Evolutionary conservation across 1,140 invertebrate genomes (phyloP).

Genomic region (Scaptodrosophila lebanonensis): DNA sequence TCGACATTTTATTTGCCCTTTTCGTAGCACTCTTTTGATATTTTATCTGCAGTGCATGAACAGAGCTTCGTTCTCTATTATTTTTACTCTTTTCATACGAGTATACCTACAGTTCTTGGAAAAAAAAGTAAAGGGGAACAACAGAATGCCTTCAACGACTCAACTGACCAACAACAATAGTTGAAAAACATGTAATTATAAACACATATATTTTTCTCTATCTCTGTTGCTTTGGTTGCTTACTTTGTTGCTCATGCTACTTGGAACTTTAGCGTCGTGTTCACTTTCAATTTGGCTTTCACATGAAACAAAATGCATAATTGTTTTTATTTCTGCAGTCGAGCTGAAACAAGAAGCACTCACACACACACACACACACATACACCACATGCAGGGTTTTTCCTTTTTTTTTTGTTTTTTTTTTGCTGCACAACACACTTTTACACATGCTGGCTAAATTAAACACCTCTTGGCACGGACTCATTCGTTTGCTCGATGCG

Average conservation of each 20-base stretch:
- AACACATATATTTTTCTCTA: slow-evolving; percentile 45
- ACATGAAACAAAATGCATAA: slow-evolving; percentile 44
- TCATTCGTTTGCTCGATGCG: slow-evolving; percentile 7
- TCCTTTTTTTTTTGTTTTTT: too few species aligned
- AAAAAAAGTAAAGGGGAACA: too few species aligned
- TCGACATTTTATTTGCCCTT: too few species aligned
- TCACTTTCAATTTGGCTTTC: slow-evolving; percentile 64
- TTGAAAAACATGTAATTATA: slow-evolving; percentile 48
- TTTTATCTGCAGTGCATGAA: too few species aligned
- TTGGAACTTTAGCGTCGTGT: slow-evolving; percentile 33
- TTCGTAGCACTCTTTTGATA: too few species aligned
- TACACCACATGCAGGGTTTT: too few species aligned
- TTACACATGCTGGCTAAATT: slow-evolving; percentile 44
- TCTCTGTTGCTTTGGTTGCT: background rate
- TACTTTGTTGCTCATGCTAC: background rate
- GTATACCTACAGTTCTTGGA: too few species aligned
- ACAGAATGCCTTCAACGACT: slow-evolving; percentile 22
- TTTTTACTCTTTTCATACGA: too few species aligned
- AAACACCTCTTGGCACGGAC: slow-evolving; percentile 38
- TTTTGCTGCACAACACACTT: too few species aligned
- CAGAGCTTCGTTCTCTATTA: too few species aligned
- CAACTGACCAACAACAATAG: too few species aligned
- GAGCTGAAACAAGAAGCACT: slow-evolving; percentile 31
- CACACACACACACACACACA: slow-evolving; percentile 32
- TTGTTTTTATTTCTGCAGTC: slow-evolving; percentile 34